Evolutionary conservation across 2,797 vertebrate genomes (phyloP).

Genomic region (Alauda arvensis): DNA sequence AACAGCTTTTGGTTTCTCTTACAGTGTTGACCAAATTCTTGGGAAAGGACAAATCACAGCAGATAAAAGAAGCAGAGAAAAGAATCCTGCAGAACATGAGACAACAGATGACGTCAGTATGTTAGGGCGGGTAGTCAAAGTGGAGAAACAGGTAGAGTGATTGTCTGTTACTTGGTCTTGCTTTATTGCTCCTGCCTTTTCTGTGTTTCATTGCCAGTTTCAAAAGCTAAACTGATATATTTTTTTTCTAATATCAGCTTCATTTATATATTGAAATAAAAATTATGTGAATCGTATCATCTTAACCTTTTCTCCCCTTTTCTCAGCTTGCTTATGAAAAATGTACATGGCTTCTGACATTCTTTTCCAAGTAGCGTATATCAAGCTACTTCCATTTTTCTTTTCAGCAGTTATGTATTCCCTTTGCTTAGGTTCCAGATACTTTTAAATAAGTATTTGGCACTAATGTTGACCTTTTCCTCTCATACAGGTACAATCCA

Average conservation of each 20-base stretch:
- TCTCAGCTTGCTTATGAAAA: background rate
- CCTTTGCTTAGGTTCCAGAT: background rate
- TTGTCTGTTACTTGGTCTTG: background rate
- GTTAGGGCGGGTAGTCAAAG: slow-evolving; percentile 94
- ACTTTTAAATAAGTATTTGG: background rate
- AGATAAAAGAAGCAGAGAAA: slow-evolving; percentile 92
- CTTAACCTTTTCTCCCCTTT: background rate
- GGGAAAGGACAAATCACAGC: slow-evolving; percentile 94
- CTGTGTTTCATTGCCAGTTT: background rate
- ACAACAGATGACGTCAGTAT: slow-evolving; percentile 92
- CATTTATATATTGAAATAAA: background rate
- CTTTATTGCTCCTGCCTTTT: background rate
- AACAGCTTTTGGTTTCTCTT: slow-evolving; percentile 43
- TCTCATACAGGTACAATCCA: slow-evolving; percentile 88
- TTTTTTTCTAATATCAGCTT: background rate
- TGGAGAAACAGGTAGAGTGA: slow-evolving; percentile 90
- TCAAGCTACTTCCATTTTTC: background rate
- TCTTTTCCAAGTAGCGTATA: background rate
- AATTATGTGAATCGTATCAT: background rate
- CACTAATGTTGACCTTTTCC: background rate
- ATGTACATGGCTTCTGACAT: background rate
- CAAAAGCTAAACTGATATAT: background rate
- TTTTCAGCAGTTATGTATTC: background rate
- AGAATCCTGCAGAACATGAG: slow-evolving; percentile 88
- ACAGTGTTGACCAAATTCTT: slow-evolving; percentile 95